A percentile compares a stretch with the other conserved stretches of the same genome.
Conservation (phyloP, 2,888 invertebrate species). For the Synanthedon vespiformis region DNA sequence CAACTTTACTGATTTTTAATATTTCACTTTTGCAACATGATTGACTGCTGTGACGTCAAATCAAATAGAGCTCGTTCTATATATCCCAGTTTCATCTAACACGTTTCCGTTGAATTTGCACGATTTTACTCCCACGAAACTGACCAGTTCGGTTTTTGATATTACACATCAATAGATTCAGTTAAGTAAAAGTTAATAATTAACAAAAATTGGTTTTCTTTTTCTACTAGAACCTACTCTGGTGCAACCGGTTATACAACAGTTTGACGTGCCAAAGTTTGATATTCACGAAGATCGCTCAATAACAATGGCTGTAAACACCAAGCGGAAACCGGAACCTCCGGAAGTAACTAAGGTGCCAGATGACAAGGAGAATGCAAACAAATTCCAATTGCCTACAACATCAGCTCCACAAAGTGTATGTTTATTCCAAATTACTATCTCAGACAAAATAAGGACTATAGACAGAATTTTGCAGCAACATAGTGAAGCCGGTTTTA, state of each 20-base stretch:
- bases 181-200: neutral
- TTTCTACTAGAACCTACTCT: slow-evolving; percentile 44
- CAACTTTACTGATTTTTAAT: no score
- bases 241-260: slow-evolving; percentile 55
- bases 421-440: slow-evolving; percentile 8
- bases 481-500: no score
- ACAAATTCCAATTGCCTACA: slow-evolving; percentile 33
- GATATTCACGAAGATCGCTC: slow-evolving; percentile 64
- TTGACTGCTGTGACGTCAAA: no score
- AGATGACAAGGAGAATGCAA: slow-evolving; percentile 56
- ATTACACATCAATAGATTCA: no score
- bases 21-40: no score
- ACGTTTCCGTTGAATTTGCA: no score
- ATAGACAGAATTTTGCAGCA: no score
- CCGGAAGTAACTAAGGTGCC: slow-evolving; percentile 28
- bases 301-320: slow-evolving; percentile 57
- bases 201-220: neutral
- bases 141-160: no score
- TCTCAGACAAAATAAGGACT: neutral
- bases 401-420: slow-evolving; percentile 33
- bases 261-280: slow-evolving; percentile 55
- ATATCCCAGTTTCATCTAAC: no score
- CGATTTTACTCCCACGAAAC: no score
- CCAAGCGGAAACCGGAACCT: slow-evolving; percentile 45
- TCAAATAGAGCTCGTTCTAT: no score